Evolutionary conservation across 2,888 invertebrate species (phyloP).

Genomic region (Amblyteles armatorius): DNA sequence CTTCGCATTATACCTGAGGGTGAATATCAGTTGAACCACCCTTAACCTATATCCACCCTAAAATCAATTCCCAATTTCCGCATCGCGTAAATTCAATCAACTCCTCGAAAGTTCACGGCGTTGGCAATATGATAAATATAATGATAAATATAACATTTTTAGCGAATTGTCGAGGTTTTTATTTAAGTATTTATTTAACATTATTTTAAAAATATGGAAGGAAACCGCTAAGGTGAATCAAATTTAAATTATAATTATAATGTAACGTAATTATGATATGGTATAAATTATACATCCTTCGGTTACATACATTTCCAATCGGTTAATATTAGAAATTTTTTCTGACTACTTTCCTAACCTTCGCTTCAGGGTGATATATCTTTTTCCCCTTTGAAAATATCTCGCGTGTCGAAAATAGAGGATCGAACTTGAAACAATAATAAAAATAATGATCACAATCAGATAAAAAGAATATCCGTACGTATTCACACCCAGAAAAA

Average conservation of each 20-base stretch:
- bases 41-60: background rate
- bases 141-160: background rate
- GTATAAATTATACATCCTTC: background rate
- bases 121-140: background rate
- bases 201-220: background rate
- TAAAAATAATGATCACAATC: background rate
- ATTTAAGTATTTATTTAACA: background rate
- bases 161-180: background rate
- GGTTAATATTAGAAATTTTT: too few species aligned
- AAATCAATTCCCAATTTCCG: constrained; percentile 34
- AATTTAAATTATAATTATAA: background rate
- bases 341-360: too few species aligned
- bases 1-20: constrained; percentile 3
- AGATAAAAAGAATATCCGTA: background rate
- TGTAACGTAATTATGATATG: background rate
- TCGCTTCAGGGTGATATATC: background rate
- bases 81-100: background rate
- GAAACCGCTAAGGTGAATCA: background rate
- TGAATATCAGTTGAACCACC: constrained; percentile 5
- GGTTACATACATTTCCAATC: background rate
- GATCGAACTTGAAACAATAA: background rate
- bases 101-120: background rate
- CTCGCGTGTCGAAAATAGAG: background rate
- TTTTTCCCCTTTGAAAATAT: background rate
- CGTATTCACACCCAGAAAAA: too few species aligned